phyloP scores from a whole-genome alignment of 2,113 vertebrate genomes.

The Mesoclemmys tuberculata region DNA sequence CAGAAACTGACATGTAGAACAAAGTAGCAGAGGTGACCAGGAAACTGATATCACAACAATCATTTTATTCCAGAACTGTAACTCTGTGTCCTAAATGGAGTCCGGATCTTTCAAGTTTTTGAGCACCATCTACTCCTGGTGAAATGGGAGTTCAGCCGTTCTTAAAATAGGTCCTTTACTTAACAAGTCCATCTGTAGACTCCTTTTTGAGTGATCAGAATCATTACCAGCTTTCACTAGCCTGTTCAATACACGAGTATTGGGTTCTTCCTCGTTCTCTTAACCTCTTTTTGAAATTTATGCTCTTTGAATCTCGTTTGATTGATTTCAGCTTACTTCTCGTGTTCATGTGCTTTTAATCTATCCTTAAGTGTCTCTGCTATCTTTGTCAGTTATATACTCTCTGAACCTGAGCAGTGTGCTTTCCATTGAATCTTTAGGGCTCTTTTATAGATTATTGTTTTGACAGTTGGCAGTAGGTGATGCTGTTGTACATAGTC shows the following conservation, averaged over 20 bases:
- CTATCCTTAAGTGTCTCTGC: not conserved
- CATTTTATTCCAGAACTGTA: not conserved
- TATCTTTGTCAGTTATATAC: not conserved
- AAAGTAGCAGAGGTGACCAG: not conserved
- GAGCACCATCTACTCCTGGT: not conserved
- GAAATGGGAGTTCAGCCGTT: not conserved
- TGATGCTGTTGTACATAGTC: not conserved
- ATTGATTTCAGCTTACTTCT: not conserved
- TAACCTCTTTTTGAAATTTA: not conserved
- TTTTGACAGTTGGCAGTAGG: not conserved
- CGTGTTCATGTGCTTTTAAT: not conserved
- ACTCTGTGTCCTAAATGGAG: rapidly evolving
- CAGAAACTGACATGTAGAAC: not conserved
- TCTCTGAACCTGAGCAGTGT: not conserved
- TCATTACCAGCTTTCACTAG: rapidly evolving
- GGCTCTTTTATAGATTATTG: not conserved
- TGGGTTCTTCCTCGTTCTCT: not conserved
- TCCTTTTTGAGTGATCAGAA: not conserved
- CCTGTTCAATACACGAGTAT: not conserved
- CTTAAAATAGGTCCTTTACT: not conserved
- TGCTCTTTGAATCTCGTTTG: not conserved
- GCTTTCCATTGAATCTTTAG: not conserved
- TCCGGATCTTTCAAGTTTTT: not conserved
- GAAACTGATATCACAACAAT: not conserved
- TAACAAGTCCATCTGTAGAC: not conserved